Conservation (phyloP, 2,797 vertebrate genomes). For the Phoebastria nigripes region DNA sequence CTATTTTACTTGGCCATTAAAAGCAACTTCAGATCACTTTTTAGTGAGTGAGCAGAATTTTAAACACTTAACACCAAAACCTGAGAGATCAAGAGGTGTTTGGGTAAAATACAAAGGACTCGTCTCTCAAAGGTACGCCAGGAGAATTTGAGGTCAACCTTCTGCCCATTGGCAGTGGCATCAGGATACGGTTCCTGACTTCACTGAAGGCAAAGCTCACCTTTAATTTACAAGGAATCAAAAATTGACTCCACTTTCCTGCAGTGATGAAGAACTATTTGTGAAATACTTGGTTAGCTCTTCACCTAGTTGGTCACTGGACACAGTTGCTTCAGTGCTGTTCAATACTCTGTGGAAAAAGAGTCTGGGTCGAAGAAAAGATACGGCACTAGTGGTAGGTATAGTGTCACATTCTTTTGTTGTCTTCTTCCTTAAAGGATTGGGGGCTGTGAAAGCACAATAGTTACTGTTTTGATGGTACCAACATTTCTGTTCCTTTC, state of each 20-base stretch:
- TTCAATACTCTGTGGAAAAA: neutral
- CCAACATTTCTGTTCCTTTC: neutral
- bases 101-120: neutral
- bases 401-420: neutral
- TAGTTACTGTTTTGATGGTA: neutral
- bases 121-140: neutral
- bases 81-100: neutral
- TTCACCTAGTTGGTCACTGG: neutral
- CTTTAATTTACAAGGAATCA: neutral
- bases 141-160: neutral
- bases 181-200: neutral
- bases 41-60: neutral
- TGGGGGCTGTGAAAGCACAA: neutral
- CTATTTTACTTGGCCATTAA: neutral
- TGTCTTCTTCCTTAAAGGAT: neutral
- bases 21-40: neutral
- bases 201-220: neutral
- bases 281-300: neutral
- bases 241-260: neutral
- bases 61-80: neutral
- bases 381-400: neutral
- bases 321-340: neutral
- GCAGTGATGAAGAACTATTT: neutral
- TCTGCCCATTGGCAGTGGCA: neutral
- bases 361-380: neutral